These are phyloP conservation scores for Oncorhynchus nerka DNA, from an alignment of 2,113 vertebrate species.

Conservation along the genomic window DNA sequence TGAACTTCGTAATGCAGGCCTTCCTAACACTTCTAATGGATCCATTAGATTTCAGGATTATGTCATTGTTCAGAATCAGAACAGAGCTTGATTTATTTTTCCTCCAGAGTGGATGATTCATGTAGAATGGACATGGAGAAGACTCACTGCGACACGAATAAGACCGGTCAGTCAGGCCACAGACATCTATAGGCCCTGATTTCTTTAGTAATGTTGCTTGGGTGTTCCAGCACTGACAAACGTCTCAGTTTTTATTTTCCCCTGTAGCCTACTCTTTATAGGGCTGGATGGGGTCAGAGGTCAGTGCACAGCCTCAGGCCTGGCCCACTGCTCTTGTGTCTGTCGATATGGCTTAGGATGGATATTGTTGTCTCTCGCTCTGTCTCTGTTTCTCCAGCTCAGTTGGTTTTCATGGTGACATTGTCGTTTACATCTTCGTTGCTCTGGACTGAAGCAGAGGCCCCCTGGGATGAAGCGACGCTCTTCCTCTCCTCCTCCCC, in stretches of 20 bases:
- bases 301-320: conserved; percentile 10
- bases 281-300: conserved; percentile 26
- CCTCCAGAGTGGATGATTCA: neutral
- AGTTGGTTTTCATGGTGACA: conserved; percentile 95
- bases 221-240: conserved; percentile 25
- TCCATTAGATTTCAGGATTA: too few species aligned
- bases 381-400: conserved; percentile 37
- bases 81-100: too few species aligned
- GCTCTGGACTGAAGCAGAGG: conserved; percentile 39
- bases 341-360: conserved; percentile 86
- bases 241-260: conserved; percentile 25
- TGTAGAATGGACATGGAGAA: conserved; percentile 29
- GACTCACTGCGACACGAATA: conserved; percentile 36
- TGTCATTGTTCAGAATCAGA: too few species aligned
- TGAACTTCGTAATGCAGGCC: too few species aligned
- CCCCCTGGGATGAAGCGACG: conserved; percentile 40
- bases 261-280: conserved; percentile 20
- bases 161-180: conserved; percentile 37
- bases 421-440: conserved; percentile 85
- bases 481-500: conserved; percentile 64
- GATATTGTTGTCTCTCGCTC: conserved; percentile 39
- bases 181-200: conserved; percentile 58
- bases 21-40: too few species aligned
- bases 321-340: conserved; percentile 58
- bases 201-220: conserved; percentile 32